Percentiles rank a stretch among this genome's conserved stretches.
Conservation (phyloP, 2,113 vertebrate genomes). For the Bucco capensis region DNA sequence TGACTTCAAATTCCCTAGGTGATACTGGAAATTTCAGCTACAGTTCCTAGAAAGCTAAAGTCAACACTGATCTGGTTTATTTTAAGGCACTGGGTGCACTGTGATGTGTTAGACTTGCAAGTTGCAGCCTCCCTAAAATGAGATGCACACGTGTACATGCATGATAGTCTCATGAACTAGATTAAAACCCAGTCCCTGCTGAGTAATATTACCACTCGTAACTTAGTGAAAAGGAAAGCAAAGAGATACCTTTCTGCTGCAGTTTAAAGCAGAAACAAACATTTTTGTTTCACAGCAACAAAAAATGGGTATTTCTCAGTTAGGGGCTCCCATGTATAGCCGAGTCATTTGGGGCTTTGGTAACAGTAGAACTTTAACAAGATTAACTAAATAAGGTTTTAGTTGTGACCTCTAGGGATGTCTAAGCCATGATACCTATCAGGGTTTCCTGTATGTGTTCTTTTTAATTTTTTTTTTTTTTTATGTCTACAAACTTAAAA, state of each 20-base stretch:
- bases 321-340: neutral
- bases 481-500: neutral
- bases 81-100: neutral
- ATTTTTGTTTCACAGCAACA: neutral
- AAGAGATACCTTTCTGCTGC: neutral
- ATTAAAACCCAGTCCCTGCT: neutral
- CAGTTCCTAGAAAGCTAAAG: slow-evolving; percentile 19
- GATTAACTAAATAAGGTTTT: slow-evolving; percentile 33
- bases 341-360: neutral
- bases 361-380: neutral
- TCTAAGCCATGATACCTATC: neutral
- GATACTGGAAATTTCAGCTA: neutral
- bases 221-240: slow-evolving; percentile 26
- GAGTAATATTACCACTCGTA: neutral
- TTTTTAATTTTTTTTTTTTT: neutral
- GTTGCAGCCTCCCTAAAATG: neutral
- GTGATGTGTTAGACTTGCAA: neutral
- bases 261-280: slow-evolving; percentile 8
- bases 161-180: neutral
- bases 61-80: neutral
- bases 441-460: neutral
- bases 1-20: neutral
- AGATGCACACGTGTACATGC: neutral
- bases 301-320: neutral
- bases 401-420: neutral